Conservation (phyloP, 2,888 invertebrate genomes). For the Mayetiola destructor region DNA sequence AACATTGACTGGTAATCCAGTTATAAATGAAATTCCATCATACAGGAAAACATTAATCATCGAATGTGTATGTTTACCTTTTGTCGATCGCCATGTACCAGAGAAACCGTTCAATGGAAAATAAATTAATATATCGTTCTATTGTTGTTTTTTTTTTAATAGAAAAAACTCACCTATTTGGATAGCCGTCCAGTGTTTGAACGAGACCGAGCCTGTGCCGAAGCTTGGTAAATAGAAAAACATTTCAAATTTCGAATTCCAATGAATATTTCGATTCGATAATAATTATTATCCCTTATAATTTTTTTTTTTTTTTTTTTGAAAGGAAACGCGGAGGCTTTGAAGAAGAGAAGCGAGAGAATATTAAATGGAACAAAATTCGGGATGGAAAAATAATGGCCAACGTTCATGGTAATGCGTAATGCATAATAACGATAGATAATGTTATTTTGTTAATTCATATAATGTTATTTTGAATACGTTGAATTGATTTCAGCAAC, state of each 20-base stretch:
- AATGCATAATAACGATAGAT: too few species aligned
- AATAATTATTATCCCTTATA: not conserved
- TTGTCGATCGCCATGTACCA: not conserved
- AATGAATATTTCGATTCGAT: not conserved
- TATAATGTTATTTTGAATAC: too few species aligned
- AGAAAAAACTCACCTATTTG: conserved; percentile 66
- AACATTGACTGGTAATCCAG: conserved; percentile 77
- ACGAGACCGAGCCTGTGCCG: conserved; percentile 78
- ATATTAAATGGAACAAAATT: conserved; percentile 29
- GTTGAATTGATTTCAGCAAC: too few species aligned
- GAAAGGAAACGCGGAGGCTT: conserved; percentile 33
- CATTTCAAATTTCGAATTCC: not conserved
- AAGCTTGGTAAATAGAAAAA: conserved; percentile 63
- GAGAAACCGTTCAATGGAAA: not conserved
- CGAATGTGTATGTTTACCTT: conserved; percentile 41
- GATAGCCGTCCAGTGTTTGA: conserved; percentile 87
- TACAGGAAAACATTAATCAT: conserved; percentile 71
- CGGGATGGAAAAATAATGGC: conserved; percentile 31
- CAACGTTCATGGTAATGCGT: conserved; percentile 24
- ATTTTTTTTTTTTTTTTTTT: not conserved
- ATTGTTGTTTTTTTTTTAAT: conserved; percentile 9
- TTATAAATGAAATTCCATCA: conserved; percentile 62
- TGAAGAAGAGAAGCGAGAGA: conserved; percentile 31
- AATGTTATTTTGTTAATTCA: too few species aligned
- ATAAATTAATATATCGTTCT: conserved; percentile 10